Base-by-base conservation (phyloP, 64 coral and sea anemone species). In the Actinia tenebrosa region DNA sequence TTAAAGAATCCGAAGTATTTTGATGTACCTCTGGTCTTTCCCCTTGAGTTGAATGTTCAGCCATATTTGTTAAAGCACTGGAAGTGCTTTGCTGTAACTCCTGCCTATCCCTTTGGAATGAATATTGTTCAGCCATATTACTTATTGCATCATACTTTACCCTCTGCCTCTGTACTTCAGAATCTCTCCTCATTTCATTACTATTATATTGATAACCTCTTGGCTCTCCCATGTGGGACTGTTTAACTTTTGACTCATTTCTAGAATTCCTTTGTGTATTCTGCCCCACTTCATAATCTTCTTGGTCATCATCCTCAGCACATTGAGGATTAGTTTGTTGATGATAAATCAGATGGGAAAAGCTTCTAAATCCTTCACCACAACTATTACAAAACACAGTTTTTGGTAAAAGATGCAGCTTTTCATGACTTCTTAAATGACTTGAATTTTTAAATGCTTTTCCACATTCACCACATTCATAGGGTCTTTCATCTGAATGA, bases 401-500 rank as follows among this genome's bases (percentile, higher is more conserved):
- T 64, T 85, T 85, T 11, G 50, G 52, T 15, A 43, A 4, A 16
- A 54, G 30, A 54, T 85, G 83, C 3, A 85, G 83, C 25, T 64
- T 58, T 14, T 61, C 53, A 54, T 85, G 83, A 54, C 54, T 64
- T 18, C 56, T 85, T 22, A 85, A 64, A 26, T 85, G 83, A 15
- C 83, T 61, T 43, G 83, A 85, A 20, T 85, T 85, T 46, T 85
- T 85, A 60, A 85, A 85, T 11, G 46, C 53, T 79, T 88, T 88
- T 26, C 47, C 86, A 45, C 71, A 88, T 18, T 88, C 25, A 53
- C 45, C 10, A 79, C 86, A 88, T 17, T 77, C 22, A 27, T 56
- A 88, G 17, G 86, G 86, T 23, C 68, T 52, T 60, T 88, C 86
- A 46, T 88, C 86, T 44, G 71, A 62, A 79, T 88, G 86, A 55